Evolutionary conservation across 64 coral and sea anemone genomes (phyloP), one percentile per base, ranked within the genome.

Genomic region (Stichodactyla helianthus): DNA sequence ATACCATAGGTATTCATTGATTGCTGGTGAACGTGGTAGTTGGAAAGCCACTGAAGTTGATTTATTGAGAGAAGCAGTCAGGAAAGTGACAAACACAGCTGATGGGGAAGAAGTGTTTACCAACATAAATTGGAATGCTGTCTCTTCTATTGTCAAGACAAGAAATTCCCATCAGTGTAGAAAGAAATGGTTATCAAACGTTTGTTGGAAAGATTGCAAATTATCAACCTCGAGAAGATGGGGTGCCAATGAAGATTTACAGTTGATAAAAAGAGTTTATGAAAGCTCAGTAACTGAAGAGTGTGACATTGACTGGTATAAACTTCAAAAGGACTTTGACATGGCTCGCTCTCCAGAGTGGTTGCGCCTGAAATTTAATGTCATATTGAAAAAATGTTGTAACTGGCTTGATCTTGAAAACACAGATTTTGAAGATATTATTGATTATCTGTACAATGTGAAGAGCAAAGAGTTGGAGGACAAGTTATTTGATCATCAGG

Each of bases 381-480:
- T 60, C 44, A 23, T 84, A 13, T 53, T 53, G 83, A 84, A 18
- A 51, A 84, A 63, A 59, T 84, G 61, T 28, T 84, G 83, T 31
- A 17, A 63, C 14, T 53, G 4, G 10, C 0, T 60, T 18, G 28
- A 60, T 25, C 19, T 84, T 16, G 27, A 26, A 54, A 63, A 84
- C 16, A 62, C 54, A 63, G 83, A 84, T 18, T 84, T 84, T 84
- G 83, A 84, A 60, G 83, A 84, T 17, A 5, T 84, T 60, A 60
- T 84, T 60, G 83, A 59, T 84, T 84, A 60, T 31, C 53, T 84
- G 83, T 84, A 84, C 51, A 62, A 84, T 26, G 83, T 84, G 5
- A 59, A 58, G n/a, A 54, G 53, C 5, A 81, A 7, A 81, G 78
- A 81, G 17, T 2, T 81, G 51, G n/a, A 81, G 19, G 20, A 81